phyloP scores from a whole-genome alignment of 2,797 vertebrate species.

The Sebastes ruberrimus region DNA sequence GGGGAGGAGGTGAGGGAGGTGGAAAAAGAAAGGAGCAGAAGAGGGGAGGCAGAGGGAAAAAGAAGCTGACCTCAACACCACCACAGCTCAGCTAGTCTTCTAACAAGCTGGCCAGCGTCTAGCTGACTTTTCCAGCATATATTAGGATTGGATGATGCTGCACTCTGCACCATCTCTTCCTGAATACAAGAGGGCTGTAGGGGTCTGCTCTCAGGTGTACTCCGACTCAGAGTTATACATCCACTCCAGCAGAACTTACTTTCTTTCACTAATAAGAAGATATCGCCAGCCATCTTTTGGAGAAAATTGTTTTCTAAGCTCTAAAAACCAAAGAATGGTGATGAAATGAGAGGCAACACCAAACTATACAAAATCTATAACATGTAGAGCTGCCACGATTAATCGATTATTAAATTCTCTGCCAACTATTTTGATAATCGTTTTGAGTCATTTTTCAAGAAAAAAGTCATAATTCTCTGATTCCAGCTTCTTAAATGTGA shows the following conservation, averaged over 20 bases:
- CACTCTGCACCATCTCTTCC: background rate
- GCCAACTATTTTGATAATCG: too few species aligned
- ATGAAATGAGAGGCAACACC: background rate
- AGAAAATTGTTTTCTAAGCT: background rate
- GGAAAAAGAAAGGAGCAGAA: background rate
- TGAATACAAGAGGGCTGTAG: background rate
- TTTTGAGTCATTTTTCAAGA: too few species aligned
- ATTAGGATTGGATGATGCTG: background rate
- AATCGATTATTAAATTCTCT: too few species aligned
- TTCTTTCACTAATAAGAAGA: background rate
- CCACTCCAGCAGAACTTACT: background rate
- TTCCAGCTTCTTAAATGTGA: too few species aligned
- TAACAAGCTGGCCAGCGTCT: constrained; percentile 37
- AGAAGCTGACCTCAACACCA: constrained; percentile 34
- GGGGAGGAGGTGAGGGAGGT: background rate
- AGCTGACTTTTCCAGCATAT: constrained; percentile 13
- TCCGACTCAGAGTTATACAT: background rate
- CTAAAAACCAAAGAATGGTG: background rate
- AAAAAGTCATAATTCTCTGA: too few species aligned
- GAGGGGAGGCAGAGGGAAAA: background rate
- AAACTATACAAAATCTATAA: too few species aligned
- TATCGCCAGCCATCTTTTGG: background rate
- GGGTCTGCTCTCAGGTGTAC: background rate
- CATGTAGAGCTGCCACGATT: too few species aligned
- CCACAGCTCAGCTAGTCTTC: constrained; percentile 1